A percentile compares a stretch with the other conserved stretches of the same genome.
These are phyloP conservation scores for Ephydatia muelleri DNA, from an alignment of 37 sponge, comb jelly and placozoan species.

Conservation along the genomic window DNA sequence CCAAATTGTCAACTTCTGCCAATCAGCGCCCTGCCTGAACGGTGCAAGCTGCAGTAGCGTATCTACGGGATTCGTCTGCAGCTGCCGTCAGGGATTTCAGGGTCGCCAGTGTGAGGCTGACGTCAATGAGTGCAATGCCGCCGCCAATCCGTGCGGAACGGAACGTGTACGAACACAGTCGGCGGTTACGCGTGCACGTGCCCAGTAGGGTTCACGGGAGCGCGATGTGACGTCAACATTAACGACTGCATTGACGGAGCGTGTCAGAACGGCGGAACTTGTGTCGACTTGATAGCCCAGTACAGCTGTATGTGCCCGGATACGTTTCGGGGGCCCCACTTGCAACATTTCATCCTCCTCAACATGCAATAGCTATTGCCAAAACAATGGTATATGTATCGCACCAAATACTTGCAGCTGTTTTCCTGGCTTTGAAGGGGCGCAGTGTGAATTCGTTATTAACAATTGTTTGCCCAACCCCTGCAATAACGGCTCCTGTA, in stretches of 20 bases:
- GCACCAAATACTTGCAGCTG: slow-evolving; percentile 42
- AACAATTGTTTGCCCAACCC: slow-evolving; percentile 61
- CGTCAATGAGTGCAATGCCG: slow-evolving; percentile 55
- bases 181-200: slow-evolving; percentile 48
- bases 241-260: slow-evolving; percentile 55
- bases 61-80: slow-evolving; percentile 38
- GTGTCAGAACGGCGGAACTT: slow-evolving; percentile 57
- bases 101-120: slow-evolving; percentile 62
- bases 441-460: slow-evolving; percentile 52
- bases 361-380: slow-evolving; percentile 9
- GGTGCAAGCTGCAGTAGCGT: slow-evolving; percentile 53
- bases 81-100: slow-evolving; percentile 59
- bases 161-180: slow-evolving; percentile 42
- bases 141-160: slow-evolving; percentile 50
- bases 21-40: slow-evolving; percentile 42
- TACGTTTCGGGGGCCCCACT: slow-evolving; percentile 30
- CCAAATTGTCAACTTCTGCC: background rate
- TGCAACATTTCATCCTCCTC: slow-evolving; percentile 20
- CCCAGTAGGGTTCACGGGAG: slow-evolving; percentile 51
- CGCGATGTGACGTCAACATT: slow-evolving; percentile 45
- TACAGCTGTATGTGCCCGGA: slow-evolving; percentile 46
- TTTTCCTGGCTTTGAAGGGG: slow-evolving; percentile 67
- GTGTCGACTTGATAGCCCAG: slow-evolving; percentile 46
- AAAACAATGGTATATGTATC: slow-evolving; percentile 44
- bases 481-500: slow-evolving; percentile 67